Evolutionary conservation across 1,140 invertebrate species (phyloP).

Genomic region (Myzus persicae): DNA sequence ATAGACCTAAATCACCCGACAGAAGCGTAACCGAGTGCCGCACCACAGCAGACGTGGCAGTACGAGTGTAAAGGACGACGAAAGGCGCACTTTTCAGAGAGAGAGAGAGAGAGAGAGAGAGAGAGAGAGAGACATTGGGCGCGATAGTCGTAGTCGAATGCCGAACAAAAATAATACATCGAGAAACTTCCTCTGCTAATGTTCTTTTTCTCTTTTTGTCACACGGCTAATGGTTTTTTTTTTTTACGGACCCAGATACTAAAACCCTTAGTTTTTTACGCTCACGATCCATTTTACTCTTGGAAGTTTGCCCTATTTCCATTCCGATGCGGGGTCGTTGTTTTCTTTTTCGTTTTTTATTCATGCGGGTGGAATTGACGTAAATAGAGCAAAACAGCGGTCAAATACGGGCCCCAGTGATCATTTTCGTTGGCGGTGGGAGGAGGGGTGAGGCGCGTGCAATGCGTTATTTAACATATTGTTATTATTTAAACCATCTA

Average conservation of each 20-base stretch:
- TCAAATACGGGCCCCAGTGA: slow-evolving; percentile 43
- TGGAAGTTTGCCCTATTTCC: slow-evolving; percentile 57
- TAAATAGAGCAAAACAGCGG: slow-evolving; percentile 33
- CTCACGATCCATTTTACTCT: slow-evolving; percentile 28
- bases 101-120: not conserved
- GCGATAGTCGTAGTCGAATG: not conserved
- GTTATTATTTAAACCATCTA: not conserved
- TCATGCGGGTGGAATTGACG: slow-evolving; percentile 46
- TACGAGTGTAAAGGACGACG: not conserved
- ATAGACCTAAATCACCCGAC: slow-evolving; percentile 25
- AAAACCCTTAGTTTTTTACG: slow-evolving; percentile 40
- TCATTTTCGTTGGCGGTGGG: not conserved
- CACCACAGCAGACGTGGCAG: not conserved
- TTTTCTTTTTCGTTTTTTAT: slow-evolving; percentile 34
- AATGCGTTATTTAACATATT: not conserved
- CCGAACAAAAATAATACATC: slow-evolving; percentile 23
- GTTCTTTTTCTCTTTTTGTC: slow-evolving; percentile 50
- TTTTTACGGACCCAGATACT: slow-evolving; percentile 45
- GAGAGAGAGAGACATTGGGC: not conserved
- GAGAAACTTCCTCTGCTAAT: slow-evolving; percentile 45
- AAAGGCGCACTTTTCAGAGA: not conserved
- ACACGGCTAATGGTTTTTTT: slow-evolving; percentile 41
- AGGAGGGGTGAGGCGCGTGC: not conserved
- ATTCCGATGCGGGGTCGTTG: slow-evolving; percentile 41
- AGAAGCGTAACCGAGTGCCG: not conserved